These are phyloP conservation scores for Epistrophe eligans DNA, from an alignment of 2,888 invertebrate species.

Conservation along the genomic window DNA sequence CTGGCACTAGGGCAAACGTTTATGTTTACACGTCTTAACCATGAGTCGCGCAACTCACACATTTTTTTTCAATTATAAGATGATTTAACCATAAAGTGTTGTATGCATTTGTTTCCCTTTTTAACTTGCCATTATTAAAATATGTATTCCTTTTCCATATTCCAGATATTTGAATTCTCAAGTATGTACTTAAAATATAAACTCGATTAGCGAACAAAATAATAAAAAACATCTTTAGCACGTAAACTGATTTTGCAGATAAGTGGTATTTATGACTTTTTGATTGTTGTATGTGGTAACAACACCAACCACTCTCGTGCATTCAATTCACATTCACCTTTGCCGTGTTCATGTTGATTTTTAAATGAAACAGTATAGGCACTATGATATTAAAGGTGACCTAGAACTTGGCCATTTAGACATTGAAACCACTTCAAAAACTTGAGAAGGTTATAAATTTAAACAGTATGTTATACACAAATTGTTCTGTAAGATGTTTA, in stretches of 20 bases:
- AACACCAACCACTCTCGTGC: neutral
- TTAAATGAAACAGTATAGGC: neutral
- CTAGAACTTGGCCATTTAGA: neutral
- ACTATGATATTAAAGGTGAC: neutral
- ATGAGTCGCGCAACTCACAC: no score
- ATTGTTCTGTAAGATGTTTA: no score
- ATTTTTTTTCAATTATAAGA: no score
- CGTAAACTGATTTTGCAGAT: neutral
- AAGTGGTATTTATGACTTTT: constrained; percentile 4
- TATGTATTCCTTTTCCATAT: neutral
- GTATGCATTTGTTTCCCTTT: neutral
- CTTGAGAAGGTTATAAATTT: neutral
- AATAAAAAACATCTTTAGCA: neutral
- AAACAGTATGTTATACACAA: no score
- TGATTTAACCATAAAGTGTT: neutral
- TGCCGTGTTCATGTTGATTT: neutral
- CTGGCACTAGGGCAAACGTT: no score
- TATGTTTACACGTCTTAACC: no score
- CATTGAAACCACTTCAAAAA: neutral
- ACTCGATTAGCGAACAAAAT: neutral
- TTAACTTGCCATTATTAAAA: neutral
- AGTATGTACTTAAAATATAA: neutral
- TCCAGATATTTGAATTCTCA: neutral
- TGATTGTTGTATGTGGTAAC: constrained; percentile 2
- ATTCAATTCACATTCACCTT: neutral